Evolutionary conservation across 1,140 invertebrate species (phyloP), one percentile per base, ranked within the genome.

Genomic region (Drosophila novamexicana): DNA sequence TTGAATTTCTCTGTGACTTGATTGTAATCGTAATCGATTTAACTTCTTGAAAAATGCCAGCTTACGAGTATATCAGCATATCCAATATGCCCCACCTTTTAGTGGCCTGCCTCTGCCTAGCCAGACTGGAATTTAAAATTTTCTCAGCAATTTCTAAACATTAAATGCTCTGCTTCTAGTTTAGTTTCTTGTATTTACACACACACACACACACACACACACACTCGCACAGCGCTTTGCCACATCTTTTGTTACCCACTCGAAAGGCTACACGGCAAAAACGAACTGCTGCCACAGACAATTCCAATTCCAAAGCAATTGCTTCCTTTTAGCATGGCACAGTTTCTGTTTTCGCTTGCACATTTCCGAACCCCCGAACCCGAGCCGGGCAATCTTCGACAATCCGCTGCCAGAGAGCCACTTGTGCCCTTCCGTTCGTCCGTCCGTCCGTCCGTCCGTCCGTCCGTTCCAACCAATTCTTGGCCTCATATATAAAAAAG

Each of bases 341-440:
- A 73, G 22, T 73, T 73, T 73, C 39, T 45, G 44, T 54, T 66
- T 65, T 50, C 62, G 44, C 61, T 72, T 34, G 47, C 56, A 59
- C 45, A 40, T 69, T 68, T 47, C 36, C 22, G 18, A 40, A 34
- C 14, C 45, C 32, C 45, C 32, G 10, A n/a, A 32, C 16, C 18
- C 58, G 22, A 16, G 45, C 7, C 18, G 53, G 49, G 29, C 69
- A 73, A 73, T 59, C 63, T 58, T 72, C 22, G 63, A 53, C 63
- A 72, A 59, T 67, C 69, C 68, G 45, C 29, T 10, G 22, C 53
- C 47, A 29, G 29, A 29, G 29, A 72, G 47, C 63, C 54, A 72
- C 53, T 72, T 66, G 45, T 52, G 57, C 57, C 18, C n/a, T n/a
- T 4, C 18, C 34, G 6, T 9, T 52, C 34, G 22, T 40, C 22